phyloP scores from a whole-genome alignment of 2,113 vertebrate species.

The Sapajus apella region DNA sequence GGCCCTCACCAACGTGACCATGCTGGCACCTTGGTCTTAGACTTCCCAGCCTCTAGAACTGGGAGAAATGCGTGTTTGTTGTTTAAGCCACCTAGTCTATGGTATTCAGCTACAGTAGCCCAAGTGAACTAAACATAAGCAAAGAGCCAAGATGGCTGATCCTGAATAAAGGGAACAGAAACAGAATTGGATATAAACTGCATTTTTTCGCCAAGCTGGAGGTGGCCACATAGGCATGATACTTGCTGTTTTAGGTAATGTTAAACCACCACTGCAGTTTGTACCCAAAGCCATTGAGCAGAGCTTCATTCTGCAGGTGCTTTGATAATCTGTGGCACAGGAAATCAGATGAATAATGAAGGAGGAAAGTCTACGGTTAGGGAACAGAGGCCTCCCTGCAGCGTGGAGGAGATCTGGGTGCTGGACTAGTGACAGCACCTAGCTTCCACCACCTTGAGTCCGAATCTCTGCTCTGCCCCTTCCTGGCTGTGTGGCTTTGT shows the following conservation, averaged over 20 bases:
- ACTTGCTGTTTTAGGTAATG: neutral
- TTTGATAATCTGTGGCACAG: neutral
- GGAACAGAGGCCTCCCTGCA: neutral
- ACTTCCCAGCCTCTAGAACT: neutral
- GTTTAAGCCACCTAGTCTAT: neutral
- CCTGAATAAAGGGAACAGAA: neutral
- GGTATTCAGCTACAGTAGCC: neutral
- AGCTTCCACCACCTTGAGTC: rapidly evolving
- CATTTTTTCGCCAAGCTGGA: neutral
- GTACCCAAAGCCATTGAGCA: neutral
- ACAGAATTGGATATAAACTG: neutral
- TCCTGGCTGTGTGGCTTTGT: neutral
- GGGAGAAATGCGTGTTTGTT: neutral
- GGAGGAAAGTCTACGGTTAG: neutral
- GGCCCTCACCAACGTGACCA: neutral
- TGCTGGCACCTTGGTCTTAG: neutral
- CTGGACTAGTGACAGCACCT: neutral
- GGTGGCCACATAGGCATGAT: neutral
- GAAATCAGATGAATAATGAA: neutral
- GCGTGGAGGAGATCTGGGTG: neutral
- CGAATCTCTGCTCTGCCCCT: neutral
- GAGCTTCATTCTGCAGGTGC: neutral
- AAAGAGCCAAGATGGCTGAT: neutral
- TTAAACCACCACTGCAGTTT: neutral
- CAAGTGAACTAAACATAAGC: neutral